These are phyloP conservation scores for Oreocharis arfaki DNA, from an alignment of 2,113 vertebrate species.

Conservation along the genomic window DNA sequence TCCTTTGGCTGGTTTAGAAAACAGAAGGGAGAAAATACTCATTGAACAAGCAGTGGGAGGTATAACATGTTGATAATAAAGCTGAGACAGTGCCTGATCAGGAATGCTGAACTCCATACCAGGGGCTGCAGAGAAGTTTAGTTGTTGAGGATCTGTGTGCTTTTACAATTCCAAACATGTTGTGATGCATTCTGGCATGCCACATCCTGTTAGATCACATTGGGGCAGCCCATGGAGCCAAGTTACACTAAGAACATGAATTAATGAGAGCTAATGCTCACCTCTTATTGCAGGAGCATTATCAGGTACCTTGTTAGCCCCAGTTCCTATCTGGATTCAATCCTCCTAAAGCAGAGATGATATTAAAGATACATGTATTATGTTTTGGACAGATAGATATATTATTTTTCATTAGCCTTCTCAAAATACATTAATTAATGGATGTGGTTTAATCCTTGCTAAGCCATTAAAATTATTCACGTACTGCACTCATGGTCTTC, in stretches of 20 bases:
- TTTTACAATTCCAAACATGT: neutral
- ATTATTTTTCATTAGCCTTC: neutral
- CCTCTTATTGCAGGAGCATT: neutral
- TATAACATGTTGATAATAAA: neutral
- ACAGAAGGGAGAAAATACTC: neutral
- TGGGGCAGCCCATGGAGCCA: neutral
- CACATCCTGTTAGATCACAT: conserved; percentile 37
- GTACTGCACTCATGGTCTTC: neutral
- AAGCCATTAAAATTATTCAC: neutral
- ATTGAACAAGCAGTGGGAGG: neutral
- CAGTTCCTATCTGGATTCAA: neutral
- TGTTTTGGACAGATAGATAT: neutral
- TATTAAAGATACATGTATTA: neutral
- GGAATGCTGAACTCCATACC: neutral
- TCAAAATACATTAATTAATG: neutral
- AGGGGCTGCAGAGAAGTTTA: neutral
- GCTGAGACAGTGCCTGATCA: neutral
- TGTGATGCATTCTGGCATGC: neutral
- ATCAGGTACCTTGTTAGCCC: neutral
- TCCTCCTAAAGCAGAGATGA: neutral
- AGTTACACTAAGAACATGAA: neutral
- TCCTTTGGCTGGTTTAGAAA: neutral
- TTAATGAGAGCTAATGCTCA: conserved; percentile 25
- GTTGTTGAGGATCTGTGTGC: neutral
- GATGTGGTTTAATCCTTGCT: neutral